phyloP scores from a whole-genome alignment of 2,888 invertebrate species.

The Diaphora mendica region DNA sequence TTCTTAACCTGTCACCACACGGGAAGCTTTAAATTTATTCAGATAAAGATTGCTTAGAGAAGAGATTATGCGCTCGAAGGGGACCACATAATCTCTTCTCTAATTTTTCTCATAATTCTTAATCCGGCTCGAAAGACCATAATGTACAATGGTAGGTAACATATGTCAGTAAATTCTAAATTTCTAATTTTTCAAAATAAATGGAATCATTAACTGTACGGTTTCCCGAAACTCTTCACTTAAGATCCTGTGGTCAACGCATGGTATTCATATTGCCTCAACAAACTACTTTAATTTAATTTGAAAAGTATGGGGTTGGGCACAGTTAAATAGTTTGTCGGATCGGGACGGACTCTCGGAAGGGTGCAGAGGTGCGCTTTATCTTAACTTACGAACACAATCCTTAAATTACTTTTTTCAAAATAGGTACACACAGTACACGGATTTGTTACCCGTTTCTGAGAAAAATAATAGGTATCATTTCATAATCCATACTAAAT shows the following conservation, averaged over 20 bases:
- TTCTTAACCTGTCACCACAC: too few relatives aligned
- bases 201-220: slow-evolving; percentile 39
- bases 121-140: too few relatives aligned
- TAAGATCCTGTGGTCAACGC: slow-evolving; percentile 49
- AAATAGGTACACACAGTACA: background rate
- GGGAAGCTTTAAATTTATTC: background rate
- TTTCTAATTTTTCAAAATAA: background rate
- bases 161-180: background rate
- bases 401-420: slow-evolving; percentile 19
- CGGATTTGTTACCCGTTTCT: background rate
- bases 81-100: too few relatives aligned
- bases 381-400: slow-evolving; percentile 43
- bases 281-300: slow-evolving; percentile 70
- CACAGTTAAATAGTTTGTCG: slow-evolving; percentile 77
- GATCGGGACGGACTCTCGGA: slow-evolving; percentile 51
- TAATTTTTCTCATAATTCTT: too few relatives aligned
- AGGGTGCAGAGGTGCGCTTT: slow-evolving; percentile 38
- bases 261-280: slow-evolving; percentile 52
- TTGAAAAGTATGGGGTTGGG: slow-evolving; percentile 74
- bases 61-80: too few relatives aligned
- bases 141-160: background rate
- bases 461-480: background rate
- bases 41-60: background rate
- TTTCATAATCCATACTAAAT: too few relatives aligned
- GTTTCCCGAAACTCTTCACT: slow-evolving; percentile 41